phyloP scores from a whole-genome alignment of 2,113 vertebrate genomes.

The Phalacrocorax pelagicus region DNA sequence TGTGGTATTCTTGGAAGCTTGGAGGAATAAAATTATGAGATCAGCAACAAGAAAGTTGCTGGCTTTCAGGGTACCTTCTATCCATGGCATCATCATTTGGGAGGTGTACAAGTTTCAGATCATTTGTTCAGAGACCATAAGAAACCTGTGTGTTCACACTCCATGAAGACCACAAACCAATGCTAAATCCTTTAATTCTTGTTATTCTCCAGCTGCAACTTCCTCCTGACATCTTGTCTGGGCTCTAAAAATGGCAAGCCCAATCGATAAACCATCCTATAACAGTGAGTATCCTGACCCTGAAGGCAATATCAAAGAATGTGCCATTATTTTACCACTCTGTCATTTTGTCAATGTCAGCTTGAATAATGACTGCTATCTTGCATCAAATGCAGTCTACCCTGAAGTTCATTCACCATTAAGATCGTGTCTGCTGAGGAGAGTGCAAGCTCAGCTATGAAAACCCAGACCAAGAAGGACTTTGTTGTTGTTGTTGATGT shows the following conservation, averaged over 20 bases:
- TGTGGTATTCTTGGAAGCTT: conserved; percentile 19
- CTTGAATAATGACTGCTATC: conserved; percentile 65
- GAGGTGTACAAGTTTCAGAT: background rate
- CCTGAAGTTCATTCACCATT: conserved; percentile 63
- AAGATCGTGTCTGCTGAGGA: background rate
- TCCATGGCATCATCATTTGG: background rate
- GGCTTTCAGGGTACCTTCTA: background rate
- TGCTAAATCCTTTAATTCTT: conserved; percentile 34
- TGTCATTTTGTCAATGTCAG: conserved; percentile 68
- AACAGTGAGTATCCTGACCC: conserved; percentile 50
- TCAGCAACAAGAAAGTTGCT: background rate
- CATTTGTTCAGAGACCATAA: background rate
- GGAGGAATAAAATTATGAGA: conserved; percentile 1
- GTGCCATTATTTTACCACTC: conserved; percentile 44
- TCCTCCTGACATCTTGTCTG: conserved; percentile 49
- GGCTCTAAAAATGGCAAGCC: conserved; percentile 39
- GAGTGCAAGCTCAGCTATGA: conserved; percentile 63
- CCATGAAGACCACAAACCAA: background rate
- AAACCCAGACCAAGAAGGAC: conserved; percentile 15
- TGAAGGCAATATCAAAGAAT: conserved; percentile 59
- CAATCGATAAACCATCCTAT: conserved; percentile 4
- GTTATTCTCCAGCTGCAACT: conserved; percentile 3
- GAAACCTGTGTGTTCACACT: fast-evolving
- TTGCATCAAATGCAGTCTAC: conserved; percentile 64
- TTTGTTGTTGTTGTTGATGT: conserved; percentile 19